Evolutionary conservation across 2,797 vertebrate species (phyloP), one percentile per base, ranked within the genome.

Genomic region (Sebastes itinus): DNA sequence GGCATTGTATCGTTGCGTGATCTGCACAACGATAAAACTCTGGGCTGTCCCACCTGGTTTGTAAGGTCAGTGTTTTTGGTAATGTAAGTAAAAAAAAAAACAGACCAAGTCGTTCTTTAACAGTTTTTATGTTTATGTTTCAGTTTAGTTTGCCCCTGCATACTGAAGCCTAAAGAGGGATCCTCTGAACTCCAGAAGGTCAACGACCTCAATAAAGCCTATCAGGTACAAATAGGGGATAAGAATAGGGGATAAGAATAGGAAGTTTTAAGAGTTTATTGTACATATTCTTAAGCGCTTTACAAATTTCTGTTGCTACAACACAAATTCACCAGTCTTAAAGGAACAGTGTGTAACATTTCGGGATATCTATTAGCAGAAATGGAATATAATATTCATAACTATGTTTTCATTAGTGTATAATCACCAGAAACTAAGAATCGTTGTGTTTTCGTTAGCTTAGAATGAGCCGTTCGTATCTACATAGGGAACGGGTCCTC

Each of bases 141-240:
- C 71, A 99, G 98, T 20, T 4, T 94, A 12, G 4, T 97, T n/a
- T 99, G 98, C 71, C 94, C 95, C 6, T 99, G 98, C 77, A 76
- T 96, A 64, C 72, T 99, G 83, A 95, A 90, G 38, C 94, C 94
- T 18, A 87, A 80, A 62, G 94, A 96, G 1, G 92, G 90, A 54
- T 96, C 97, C 5, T 2, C 62, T 49, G 97, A 98, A 73, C 84
- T 98, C 28, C 87, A 90, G 14, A 93, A 56, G 58, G 77, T 97
- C 87, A 90, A 60, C 2, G 81, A 95, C 1, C 58, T 95, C 65
- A 95, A 91, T 77, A 87, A 9, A 89, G 96, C 91, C n/a, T 99
- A 98, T 86, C 97, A 97, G 97, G 98, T 99, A 93, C 7, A 65
- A 38, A 54, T 42, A 38, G 0, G 12, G 5, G 38, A 42, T 16